These are phyloP conservation scores for Spatulosminthurus flaviceps DNA, from an alignment of 2,888 invertebrate species.

Conservation along the genomic window DNA sequence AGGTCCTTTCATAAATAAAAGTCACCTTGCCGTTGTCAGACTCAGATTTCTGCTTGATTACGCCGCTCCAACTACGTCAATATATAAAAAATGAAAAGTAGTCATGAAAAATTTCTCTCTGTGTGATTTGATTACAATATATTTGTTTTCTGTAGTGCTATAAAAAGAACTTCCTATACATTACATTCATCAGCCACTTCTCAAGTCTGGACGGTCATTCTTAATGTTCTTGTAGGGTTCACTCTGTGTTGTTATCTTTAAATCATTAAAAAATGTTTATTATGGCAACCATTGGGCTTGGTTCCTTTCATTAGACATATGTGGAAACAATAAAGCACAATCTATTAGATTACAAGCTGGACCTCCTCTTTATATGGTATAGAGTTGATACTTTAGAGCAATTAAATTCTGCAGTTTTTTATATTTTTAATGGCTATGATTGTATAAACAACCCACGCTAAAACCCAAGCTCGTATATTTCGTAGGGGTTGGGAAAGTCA, in stretches of 20 bases:
- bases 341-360: background rate
- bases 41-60: background rate
- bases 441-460: background rate
- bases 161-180: no score
- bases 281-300: background rate
- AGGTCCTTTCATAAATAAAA: background rate
- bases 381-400: background rate
- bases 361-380: background rate
- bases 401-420: background rate
- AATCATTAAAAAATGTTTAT: conserved; percentile 4
- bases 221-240: background rate
- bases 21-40: background rate
- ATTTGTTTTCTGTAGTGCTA: no score
- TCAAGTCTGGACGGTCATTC: no score
- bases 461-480: background rate
- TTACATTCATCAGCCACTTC: no score
- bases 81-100: no score
- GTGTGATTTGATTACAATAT: no score
- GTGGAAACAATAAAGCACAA: conserved; percentile 12
- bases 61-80: background rate
- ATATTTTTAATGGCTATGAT: background rate
- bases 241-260: background rate
- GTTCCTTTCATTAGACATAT: background rate
- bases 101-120: no score
- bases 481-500: background rate